Conservation (phyloP, 1,140 invertebrate species). For the Hylaeus volcanicus region DNA sequence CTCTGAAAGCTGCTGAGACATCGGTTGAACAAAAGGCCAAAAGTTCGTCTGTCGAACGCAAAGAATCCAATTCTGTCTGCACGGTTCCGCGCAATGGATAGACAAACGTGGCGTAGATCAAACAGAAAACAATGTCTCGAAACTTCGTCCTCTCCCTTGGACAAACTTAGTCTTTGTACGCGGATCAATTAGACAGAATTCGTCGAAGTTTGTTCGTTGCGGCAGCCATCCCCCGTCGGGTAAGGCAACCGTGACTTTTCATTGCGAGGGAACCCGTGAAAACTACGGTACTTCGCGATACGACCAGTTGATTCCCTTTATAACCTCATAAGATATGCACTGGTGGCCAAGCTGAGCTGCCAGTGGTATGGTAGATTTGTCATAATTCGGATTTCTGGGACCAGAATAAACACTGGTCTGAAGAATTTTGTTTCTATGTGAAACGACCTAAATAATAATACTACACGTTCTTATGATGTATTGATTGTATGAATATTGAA, state of each 20-base stretch:
- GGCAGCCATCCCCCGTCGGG: constrained; percentile 32
- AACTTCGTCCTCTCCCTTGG: constrained; percentile 46
- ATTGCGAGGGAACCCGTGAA: constrained; percentile 17
- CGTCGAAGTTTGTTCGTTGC: constrained; percentile 57
- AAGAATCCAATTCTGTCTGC: constrained; percentile 37
- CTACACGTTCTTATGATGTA: too few species aligned
- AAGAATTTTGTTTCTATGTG: too few species aligned
- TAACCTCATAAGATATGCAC: neutral
- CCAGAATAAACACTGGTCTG: too few species aligned
- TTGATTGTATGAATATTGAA: too few species aligned
- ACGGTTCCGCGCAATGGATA: constrained; percentile 22
- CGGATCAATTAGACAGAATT: constrained; percentile 66
- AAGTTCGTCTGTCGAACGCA: neutral
- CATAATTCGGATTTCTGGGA: too few species aligned
- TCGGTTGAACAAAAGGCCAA: constrained; percentile 10
- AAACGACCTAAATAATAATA: too few species aligned
- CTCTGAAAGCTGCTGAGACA: neutral
- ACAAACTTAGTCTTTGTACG: constrained; percentile 62
- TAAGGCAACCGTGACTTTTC: constrained; percentile 50
- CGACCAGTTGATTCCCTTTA: constrained; percentile 8
- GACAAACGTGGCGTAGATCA: constrained; percentile 46
- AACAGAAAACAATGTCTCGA: constrained; percentile 57
- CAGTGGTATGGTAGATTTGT: too few species aligned
- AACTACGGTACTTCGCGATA: constrained; percentile 37
- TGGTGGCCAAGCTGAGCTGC: too few species aligned